These are phyloP conservation scores for Selenia dentaria DNA, from an alignment of 2,888 invertebrate species.

Conservation along the genomic window DNA sequence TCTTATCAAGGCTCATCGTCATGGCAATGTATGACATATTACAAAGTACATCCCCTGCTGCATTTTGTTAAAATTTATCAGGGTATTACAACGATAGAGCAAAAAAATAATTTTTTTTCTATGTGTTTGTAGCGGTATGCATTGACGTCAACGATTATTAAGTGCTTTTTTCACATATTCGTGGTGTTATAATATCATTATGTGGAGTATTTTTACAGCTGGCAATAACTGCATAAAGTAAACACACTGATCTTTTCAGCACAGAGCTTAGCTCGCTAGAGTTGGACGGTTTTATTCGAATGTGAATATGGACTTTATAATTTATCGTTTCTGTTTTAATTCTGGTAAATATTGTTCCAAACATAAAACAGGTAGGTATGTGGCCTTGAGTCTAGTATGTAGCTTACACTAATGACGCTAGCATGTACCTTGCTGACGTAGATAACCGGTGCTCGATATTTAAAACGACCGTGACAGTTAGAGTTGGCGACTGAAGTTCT, in stretches of 20 bases:
- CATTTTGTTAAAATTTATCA: too few relatives aligned
- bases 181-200: conserved; percentile 44
- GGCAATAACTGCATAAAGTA: conserved; percentile 42
- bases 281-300: conserved; percentile 35
- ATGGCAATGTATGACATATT: too few relatives aligned
- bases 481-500: conserved; percentile 38
- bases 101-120: too few relatives aligned
- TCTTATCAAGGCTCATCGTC: too few relatives aligned
- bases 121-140: conserved; percentile 42
- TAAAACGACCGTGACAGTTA: conserved; percentile 39
- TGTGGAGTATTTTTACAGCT: conserved; percentile 51
- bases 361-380: conserved; percentile 12
- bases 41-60: too few relatives aligned
- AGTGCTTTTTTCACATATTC: conserved; percentile 51
- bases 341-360: conserved; percentile 13
- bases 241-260: conserved; percentile 37
- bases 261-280: conserved; percentile 26
- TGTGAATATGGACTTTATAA: conserved; percentile 15
- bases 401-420: conserved; percentile 20
- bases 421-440: conserved; percentile 30
- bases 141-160: conserved; percentile 56
- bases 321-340: conserved; percentile 17
- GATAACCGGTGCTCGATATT: conserved; percentile 32
- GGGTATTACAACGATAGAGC: too few relatives aligned
- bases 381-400: conserved; percentile 14